These are phyloP conservation scores for Myodes glareolus DNA, from an alignment of 2,113 vertebrate species.

Conservation along the genomic window DNA sequence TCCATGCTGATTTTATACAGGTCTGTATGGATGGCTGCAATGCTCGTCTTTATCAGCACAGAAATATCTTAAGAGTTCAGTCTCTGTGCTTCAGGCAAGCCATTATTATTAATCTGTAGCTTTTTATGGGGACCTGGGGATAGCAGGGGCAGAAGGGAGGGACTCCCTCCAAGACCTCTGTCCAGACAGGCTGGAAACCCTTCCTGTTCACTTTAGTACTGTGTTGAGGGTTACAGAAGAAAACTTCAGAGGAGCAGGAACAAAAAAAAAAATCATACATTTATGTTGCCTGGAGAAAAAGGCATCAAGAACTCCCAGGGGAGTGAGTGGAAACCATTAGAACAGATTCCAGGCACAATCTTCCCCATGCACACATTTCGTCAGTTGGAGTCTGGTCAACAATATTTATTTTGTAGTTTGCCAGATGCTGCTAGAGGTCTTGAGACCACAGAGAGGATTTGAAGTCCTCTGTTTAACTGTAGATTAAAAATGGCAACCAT, in stretches of 20 bases:
- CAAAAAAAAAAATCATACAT: not conserved
- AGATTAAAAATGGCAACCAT: not conserved
- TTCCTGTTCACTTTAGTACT: not conserved
- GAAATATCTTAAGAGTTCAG: not conserved
- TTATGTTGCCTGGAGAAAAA: conserved; percentile 49
- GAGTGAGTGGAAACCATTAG: not conserved
- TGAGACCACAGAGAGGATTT: not conserved
- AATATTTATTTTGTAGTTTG: conserved; percentile 21
- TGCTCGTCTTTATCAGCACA: not conserved
- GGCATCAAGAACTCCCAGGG: not conserved
- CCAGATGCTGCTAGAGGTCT: not conserved
- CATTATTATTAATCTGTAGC: not conserved
- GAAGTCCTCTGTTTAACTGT: not conserved
- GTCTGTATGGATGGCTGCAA: not conserved
- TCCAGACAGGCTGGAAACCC: not conserved
- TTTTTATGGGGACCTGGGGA: not conserved
- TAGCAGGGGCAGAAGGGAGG: not conserved
- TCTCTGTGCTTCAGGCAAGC: not conserved
- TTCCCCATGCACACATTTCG: not conserved
- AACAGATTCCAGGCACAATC: not conserved
- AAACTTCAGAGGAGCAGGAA: conserved; percentile 10
- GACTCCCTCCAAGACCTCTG: not conserved
- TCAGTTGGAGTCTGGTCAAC: conserved; percentile 19
- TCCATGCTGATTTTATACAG: not conserved
- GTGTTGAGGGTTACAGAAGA: not conserved